These are phyloP conservation scores for Octomys mimax DNA, from an alignment of 2,797 vertebrate species.

Conservation along the genomic window DNA sequence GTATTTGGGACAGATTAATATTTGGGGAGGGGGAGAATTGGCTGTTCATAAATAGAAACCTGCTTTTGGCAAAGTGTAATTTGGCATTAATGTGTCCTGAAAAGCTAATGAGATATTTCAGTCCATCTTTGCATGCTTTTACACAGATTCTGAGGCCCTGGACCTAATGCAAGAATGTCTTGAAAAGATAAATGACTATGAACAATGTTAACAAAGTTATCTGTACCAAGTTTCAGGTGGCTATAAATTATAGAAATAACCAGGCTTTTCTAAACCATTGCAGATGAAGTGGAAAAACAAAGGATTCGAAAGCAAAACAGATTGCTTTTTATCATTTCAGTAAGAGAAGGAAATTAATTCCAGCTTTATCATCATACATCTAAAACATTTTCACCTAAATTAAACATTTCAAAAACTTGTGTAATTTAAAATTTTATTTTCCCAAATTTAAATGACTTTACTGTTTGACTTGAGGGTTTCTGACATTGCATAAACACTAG, in stretches of 20 bases:
- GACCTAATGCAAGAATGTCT: constrained; percentile 32
- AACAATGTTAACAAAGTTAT: constrained; percentile 27
- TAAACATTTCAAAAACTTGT: constrained; percentile 4
- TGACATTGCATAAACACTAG: background rate
- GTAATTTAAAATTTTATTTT: background rate
- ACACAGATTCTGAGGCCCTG: constrained; percentile 4
- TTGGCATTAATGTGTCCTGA: constrained; percentile 40
- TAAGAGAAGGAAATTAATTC: constrained; percentile 14
- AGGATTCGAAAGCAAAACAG: background rate
- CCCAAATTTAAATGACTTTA: background rate
- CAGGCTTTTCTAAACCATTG: background rate
- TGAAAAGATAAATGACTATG: background rate
- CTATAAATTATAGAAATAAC: constrained; percentile 6
- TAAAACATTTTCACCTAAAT: background rate
- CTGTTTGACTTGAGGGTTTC: constrained; percentile 11
- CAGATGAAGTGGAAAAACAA: constrained; percentile 28
- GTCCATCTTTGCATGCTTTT: constrained; percentile 17
- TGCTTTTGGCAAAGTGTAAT: constrained; percentile 53
- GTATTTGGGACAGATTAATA: constrained; percentile 58
- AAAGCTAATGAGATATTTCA: constrained; percentile 49
- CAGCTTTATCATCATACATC: constrained; percentile 2
- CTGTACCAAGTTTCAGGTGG: constrained; percentile 12
- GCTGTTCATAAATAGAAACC: constrained; percentile 69
- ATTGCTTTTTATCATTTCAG: constrained; percentile 27
- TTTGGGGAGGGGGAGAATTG: constrained; percentile 2